These are phyloP conservation scores for Xylophagus ater DNA, from an alignment of 2,888 invertebrate species.

Conservation along the genomic window DNA sequence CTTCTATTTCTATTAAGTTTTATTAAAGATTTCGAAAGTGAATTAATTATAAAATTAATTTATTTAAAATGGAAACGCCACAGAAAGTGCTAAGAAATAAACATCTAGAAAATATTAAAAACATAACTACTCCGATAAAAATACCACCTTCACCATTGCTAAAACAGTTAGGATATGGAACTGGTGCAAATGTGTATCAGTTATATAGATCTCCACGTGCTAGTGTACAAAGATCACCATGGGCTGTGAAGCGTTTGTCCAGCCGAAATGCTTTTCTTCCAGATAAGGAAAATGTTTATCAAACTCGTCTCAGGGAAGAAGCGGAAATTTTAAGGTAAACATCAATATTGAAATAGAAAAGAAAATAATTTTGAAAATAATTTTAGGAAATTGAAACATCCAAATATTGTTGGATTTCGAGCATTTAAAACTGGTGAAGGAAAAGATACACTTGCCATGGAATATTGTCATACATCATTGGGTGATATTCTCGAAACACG, in stretches of 20 bases:
- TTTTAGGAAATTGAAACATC: constrained; percentile 52
- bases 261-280: constrained; percentile 42
- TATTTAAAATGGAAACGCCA: constrained; percentile 30
- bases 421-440: constrained; percentile 37
- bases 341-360: not conserved
- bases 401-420: constrained; percentile 71
- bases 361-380: not conserved
- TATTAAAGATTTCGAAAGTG: not conserved
- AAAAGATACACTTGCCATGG: constrained; percentile 60
- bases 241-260: constrained; percentile 69
- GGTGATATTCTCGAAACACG: constrained; percentile 63
- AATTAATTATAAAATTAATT: no score
- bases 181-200: constrained; percentile 68
- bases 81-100: constrained; percentile 23
- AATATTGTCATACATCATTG: constrained; percentile 60
- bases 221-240: constrained; percentile 63
- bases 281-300: constrained; percentile 25
- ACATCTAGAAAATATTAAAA: constrained; percentile 27
- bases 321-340: constrained; percentile 52
- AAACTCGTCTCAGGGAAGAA: constrained; percentile 54
- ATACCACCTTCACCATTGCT: constrained; percentile 66
- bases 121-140: constrained; percentile 28
- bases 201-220: constrained; percentile 59
- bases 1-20: no score
- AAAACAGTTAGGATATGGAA: constrained; percentile 63